Base-by-base conservation (phyloP, 2,797 vertebrate genomes). In the Falco columbarius region DNA sequence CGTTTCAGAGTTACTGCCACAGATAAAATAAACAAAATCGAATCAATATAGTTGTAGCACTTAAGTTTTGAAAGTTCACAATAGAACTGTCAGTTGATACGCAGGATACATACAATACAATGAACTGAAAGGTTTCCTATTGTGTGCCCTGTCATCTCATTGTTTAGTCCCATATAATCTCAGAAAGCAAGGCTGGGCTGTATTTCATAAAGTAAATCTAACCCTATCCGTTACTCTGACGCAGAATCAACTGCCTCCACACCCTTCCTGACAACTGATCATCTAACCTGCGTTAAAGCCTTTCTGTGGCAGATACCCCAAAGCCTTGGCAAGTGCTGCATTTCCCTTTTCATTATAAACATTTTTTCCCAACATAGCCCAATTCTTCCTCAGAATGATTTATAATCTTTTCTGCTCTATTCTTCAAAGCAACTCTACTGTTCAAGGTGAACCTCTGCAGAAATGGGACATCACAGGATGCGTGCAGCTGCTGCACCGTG, bases 151-250 rank as follows among this genome's bases (percentile, higher is more conserved):
- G 47, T 38, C 49, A 10, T 32, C 81, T 61, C 67, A 4, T 6
- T 59, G 38, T 61, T 61, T 10, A 17, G 55, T 4, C 47, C 54
- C 0, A 2, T 3, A 4, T 3, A 8, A 47, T 2, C 36, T 8
- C 23, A 6, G 19, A 18, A 32, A 56, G 34, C 26, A 21, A 58
- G 51, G 63, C 63, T 34, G 56, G 23, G 40, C 3, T 51, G 38
- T 58, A 62, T 42, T 34, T 32, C 44, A 12, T 11, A 24, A 14
- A 40, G 79, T 21, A 18, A 38, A 38, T 10, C 32, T 1, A 21
- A 12, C 29, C 47, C 47, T 59, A 47, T 16, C 46, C 79, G 27
- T 7, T 9, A 21, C 4, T 51, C 72, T 9, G 40, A 6, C 4
- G 24, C 61, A 29, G 42, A 34, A 72, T 6, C 79, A 13, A 8